A percentile compares a stretch with the other conserved stretches of the same genome.
Evolutionary conservation across 2,888 invertebrate species (phyloP).

Genomic region (Harpalus rubripes): DNA sequence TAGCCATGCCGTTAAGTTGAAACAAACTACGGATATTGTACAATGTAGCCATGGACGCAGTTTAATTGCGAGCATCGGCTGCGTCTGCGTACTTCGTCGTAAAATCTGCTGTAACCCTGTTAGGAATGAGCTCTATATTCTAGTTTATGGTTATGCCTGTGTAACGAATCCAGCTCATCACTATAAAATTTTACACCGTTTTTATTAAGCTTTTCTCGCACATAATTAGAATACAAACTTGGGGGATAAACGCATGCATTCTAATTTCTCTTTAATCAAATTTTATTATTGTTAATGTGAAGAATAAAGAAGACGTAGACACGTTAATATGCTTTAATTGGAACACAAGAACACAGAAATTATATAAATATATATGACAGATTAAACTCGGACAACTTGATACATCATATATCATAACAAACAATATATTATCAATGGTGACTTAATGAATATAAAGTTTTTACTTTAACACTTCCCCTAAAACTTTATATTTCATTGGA

Average conservation of each 20-base stretch:
- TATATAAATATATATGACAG: too few species aligned
- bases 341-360: too few species aligned
- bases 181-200: conserved; percentile 55
- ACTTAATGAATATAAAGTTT: too few species aligned
- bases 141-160: conserved; percentile 57
- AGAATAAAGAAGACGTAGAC: too few species aligned
- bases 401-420: too few species aligned
- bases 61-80: conserved; percentile 29
- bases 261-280: conserved; percentile 35
- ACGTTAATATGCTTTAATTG: too few species aligned
- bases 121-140: conserved; percentile 57
- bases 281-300: neutral
- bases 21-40: conserved; percentile 29
- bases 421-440: too few species aligned
- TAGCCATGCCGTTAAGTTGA: conserved; percentile 32
- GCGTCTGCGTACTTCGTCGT: conserved; percentile 20
- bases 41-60: conserved; percentile 23
- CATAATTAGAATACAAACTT: conserved; percentile 52
- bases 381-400: too few species aligned
- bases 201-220: conserved; percentile 52
- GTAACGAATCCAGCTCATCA: conserved; percentile 57
- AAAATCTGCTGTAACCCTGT: conserved; percentile 49
- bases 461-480: too few species aligned
- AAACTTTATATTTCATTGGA: too few species aligned
- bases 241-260: neutral